These are phyloP conservation scores for Drosophila melanocephala DNA, from an alignment of 2,888 invertebrate species.

Conservation along the genomic window DNA sequence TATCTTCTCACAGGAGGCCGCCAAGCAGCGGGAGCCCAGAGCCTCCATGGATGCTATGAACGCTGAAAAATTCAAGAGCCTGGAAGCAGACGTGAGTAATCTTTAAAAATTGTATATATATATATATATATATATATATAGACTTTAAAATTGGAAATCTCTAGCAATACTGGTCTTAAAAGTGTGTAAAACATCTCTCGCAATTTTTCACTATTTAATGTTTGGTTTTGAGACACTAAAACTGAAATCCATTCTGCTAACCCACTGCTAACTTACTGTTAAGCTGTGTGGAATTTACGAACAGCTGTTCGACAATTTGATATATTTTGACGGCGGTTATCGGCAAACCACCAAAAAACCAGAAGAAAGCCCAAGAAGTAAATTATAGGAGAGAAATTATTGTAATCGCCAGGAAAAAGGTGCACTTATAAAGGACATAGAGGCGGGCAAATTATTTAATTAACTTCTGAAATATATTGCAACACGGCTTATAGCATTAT, in stretches of 20 bases:
- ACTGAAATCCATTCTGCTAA: no score
- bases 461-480: no score
- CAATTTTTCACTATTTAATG: no score
- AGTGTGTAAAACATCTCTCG: no score
- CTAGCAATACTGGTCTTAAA: background rate
- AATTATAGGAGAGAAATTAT: background rate
- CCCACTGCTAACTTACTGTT: no score
- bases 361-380: background rate
- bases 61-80: constrained; percentile 22
- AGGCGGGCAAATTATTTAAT: no score
- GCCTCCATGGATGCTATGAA: constrained; percentile 2
- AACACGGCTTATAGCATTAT: no score
- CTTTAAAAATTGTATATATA: background rate
- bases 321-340: background rate
- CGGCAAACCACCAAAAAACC: background rate
- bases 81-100: constrained; percentile 47
- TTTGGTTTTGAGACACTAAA: no score
- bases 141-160: background rate
- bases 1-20: constrained; percentile 23
- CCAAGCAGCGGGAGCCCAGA: constrained; percentile 23
- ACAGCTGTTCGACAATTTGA: no score
- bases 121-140: background rate
- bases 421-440: background rate
- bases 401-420: background rate
- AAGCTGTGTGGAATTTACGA: no score